Evolutionary conservation across 2,797 vertebrate species (phyloP), one percentile per base, ranked within the genome.

Genomic region (Anabas testudineus): DNA sequence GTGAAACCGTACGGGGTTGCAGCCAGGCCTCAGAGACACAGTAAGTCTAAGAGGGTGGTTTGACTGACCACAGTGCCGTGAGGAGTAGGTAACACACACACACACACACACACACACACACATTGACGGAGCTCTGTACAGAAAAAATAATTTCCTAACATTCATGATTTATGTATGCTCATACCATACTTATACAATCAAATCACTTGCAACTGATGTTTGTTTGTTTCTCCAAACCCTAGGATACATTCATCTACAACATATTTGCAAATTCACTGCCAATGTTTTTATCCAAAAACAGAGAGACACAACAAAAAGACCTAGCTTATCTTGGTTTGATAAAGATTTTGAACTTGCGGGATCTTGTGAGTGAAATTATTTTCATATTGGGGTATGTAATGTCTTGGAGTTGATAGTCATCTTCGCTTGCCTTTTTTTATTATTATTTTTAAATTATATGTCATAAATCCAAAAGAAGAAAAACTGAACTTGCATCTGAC

Each of bases 1-100:
- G 61, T 67, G 47, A 79, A 85, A 67, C 69, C 78, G 63, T 62
- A 32, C 46, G 3, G 41, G 62, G 67, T 72, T 86, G 52, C 54
- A 82, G 86, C 86, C 84, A 88, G 85, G 74, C 89, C 88, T 80
- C 88, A 83, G 76, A 80, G 67, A 80, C 72, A 79, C 69, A 82
- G 56, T 58, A 54, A 67, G 78, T 61, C 69, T 72, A 72, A 80
- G 71, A 76, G 57, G 55, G 64, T 1, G 76, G 84, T 86, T 83
- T 77, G 66, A 81, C 47, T 78, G 79, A 83, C 90, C 83, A 73
- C 83, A 80, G 48, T 80, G 74, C 70, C 74, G 56, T 87, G 89
- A 87, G 74, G 60, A 86, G 64, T 43, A 74, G 61, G 60, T 74
- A 36, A 55, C 48, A 57, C 46, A 61, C 45, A 55, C 45, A 60